Conservation (phyloP, 2,888 invertebrate genomes). For the Ferdinandea cuprea region DNA sequence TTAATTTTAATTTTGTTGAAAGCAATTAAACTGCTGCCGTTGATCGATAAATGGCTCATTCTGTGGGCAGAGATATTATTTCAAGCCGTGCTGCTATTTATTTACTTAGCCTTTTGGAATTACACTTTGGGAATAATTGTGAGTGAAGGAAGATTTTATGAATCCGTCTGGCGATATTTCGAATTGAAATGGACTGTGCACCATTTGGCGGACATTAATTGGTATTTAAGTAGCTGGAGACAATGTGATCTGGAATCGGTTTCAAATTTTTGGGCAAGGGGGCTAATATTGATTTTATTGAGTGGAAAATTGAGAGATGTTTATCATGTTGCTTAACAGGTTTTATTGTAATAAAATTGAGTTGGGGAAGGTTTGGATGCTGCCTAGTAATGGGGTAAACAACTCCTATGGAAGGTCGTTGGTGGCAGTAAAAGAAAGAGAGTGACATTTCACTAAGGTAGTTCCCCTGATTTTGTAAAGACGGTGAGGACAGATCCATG, state of each 20-base stretch:
- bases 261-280: constrained; percentile 2
- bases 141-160: constrained; percentile 30
- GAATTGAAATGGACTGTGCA: constrained; percentile 53
- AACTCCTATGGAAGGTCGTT: too few species aligned
- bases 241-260: constrained; percentile 52
- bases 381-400: too few species aligned
- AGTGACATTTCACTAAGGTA: too few species aligned
- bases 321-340: constrained; percentile 36
- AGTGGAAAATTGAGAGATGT: constrained; percentile 54
- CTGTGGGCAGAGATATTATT: constrained; percentile 54
- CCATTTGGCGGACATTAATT: constrained; percentile 59
- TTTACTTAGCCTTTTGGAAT: constrained; percentile 50
- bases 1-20: constrained; percentile 52
- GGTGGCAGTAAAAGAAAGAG: too few species aligned
- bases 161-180: constrained; percentile 19
- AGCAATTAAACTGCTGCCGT: constrained; percentile 64
- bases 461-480: too few species aligned
- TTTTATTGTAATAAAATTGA: too few species aligned
- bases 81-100: constrained; percentile 47
- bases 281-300: constrained; percentile 55
- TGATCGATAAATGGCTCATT: constrained; percentile 63
- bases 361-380: too few species aligned
- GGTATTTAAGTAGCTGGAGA: constrained; percentile 50
- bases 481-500: too few species aligned
- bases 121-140: constrained; percentile 3